Evolutionary conservation across 2,113 vertebrate genomes (phyloP).

Genomic region (Pampusana beccarii): DNA sequence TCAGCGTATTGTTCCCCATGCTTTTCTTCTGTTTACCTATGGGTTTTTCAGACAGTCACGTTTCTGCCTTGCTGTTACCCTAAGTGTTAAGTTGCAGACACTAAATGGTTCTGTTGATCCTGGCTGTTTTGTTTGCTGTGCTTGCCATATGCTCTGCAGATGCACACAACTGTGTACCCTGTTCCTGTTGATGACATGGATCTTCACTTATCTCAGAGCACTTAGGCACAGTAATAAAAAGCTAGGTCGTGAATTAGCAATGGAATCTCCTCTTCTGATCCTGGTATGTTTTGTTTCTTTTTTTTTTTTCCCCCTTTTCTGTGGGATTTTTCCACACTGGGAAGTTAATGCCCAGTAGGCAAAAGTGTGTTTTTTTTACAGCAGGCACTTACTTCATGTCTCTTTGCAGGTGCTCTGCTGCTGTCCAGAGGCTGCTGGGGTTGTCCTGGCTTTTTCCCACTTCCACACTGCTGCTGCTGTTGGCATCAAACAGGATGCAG

Average conservation of each 20-base stretch:
- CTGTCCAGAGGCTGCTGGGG: background rate
- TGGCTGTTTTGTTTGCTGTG: background rate
- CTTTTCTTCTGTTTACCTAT: background rate
- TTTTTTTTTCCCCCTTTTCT: background rate
- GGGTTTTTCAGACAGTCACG: background rate
- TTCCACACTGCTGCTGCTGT: background rate
- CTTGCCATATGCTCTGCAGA: background rate
- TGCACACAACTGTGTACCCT: background rate
- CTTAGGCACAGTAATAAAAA: background rate
- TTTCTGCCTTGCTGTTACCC: background rate
- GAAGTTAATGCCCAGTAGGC: background rate
- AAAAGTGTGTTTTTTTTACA: background rate
- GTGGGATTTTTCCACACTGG: background rate
- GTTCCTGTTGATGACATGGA: background rate
- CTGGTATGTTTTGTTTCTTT: fast-evolving
- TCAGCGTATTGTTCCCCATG: background rate
- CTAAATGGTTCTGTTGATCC: background rate
- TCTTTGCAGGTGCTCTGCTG: background rate
- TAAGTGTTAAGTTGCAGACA: background rate
- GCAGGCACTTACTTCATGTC: background rate
- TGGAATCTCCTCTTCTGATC: background rate
- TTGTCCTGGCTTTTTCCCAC: background rate
- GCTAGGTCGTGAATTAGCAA: background rate
- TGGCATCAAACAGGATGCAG: background rate
- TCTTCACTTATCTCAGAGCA: background rate